Percentiles rank a stretch among this genome's conserved stretches.
phyloP scores from a whole-genome alignment of 2,888 invertebrate species.

The Cryptocephalus moraei region DNA sequence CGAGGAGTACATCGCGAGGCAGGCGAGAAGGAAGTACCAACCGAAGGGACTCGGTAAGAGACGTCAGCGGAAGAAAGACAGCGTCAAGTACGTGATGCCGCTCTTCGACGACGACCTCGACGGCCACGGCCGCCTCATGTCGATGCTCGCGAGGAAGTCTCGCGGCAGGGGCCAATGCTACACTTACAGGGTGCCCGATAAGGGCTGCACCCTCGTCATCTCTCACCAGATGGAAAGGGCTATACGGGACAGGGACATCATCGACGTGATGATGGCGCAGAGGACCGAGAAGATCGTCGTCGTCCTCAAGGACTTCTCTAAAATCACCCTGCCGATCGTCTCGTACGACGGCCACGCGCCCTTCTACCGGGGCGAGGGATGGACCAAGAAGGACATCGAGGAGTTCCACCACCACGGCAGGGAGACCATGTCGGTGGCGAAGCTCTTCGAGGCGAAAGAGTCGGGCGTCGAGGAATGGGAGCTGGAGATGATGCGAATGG shows the following conservation, averaged over 20 bases:
- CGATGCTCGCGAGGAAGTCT: constrained; percentile 47
- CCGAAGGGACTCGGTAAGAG: constrained; percentile 33
- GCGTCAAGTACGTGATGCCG: constrained; percentile 30
- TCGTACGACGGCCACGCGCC: constrained; percentile 33
- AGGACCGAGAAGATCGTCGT: constrained; percentile 64
- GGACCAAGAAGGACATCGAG: constrained; percentile 48
- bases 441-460: constrained; percentile 45
- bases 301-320: constrained; percentile 57
- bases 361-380: constrained; percentile 65
- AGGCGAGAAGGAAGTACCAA: constrained; percentile 26
- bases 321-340: constrained; percentile 52
- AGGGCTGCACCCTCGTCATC: constrained; percentile 61
- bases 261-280: constrained; percentile 65
- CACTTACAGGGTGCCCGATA: constrained; percentile 64
- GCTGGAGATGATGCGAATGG: constrained; percentile 33
- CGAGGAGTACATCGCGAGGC: constrained; percentile 38
- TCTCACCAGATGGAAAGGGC: constrained; percentile 64
- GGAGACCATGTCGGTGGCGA: constrained; percentile 45
- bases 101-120: constrained; percentile 34
- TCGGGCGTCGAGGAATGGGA: constrained; percentile 34
- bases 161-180: constrained; percentile 47
- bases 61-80: constrained; percentile 28
- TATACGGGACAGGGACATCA: constrained; percentile 65
- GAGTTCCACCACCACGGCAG: constrained; percentile 34
- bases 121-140: constrained; percentile 25